phyloP scores from a whole-genome alignment of 2,113 vertebrate genomes.

The Rhineura floridana region DNA sequence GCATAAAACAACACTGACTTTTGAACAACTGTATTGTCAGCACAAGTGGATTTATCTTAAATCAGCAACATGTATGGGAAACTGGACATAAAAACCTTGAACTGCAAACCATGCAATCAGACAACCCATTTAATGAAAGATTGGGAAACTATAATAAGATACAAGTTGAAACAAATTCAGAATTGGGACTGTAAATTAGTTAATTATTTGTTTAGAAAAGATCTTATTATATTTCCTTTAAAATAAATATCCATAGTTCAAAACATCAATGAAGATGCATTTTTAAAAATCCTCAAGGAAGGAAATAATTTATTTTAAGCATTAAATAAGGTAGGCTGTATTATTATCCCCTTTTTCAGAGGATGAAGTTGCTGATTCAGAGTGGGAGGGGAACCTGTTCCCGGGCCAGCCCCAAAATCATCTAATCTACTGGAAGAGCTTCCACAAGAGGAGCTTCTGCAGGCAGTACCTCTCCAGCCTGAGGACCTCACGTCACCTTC shows the following conservation, averaged over 20 bases:
- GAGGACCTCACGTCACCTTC: too few relatives aligned
- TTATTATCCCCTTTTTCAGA: too few relatives aligned
- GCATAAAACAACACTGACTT: conserved; percentile 15
- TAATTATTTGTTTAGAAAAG: background rate
- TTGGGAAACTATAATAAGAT: conserved; percentile 4
- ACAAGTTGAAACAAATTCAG: background rate
- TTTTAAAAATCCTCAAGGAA: background rate
- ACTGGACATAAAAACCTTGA: background rate
- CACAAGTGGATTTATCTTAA: conserved; percentile 25
- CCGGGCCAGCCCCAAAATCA: too few relatives aligned
- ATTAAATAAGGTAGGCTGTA: background rate
- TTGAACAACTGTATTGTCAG: conserved; percentile 24
- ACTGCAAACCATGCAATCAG: background rate
- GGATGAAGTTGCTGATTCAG: too few relatives aligned
- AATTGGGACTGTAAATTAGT: background rate
- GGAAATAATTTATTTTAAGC: background rate
- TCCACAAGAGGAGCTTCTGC: too few relatives aligned
- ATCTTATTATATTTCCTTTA: background rate
- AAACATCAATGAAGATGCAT: background rate
- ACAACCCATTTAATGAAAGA: background rate
- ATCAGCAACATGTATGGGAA: conserved; percentile 8
- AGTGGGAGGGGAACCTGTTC: too few relatives aligned
- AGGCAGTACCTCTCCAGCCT: too few relatives aligned
- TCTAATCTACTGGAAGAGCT: too few relatives aligned
- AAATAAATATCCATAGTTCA: background rate